Percentiles rank a stretch among this genome's conserved stretches.
Conservation (phyloP, 2,888 invertebrate species). For the Rhingia rostrata region DNA sequence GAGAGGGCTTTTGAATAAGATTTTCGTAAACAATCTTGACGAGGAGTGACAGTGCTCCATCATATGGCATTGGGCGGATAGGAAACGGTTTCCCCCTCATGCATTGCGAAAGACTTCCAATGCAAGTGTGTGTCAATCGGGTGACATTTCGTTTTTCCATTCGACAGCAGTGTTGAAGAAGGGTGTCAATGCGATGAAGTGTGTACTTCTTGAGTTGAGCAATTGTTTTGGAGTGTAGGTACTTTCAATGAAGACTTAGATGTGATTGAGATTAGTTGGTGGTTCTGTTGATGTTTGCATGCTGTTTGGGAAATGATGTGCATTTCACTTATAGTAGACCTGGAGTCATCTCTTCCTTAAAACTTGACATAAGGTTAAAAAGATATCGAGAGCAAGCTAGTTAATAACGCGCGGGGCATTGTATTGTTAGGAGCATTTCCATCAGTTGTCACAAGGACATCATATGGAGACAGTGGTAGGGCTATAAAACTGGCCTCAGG, state of each 20-base stretch:
- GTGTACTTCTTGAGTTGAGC: constrained; percentile 52
- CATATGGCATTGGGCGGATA: constrained; percentile 33
- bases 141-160: constrained; percentile 57
- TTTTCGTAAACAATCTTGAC: constrained; percentile 64
- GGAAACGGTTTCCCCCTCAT: background rate
- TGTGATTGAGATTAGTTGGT: background rate
- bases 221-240: constrained; percentile 37
- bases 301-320: no score
- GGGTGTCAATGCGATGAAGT: constrained; percentile 39
- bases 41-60: constrained; percentile 8
- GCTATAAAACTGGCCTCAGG: no score
- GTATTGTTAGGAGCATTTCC: no score
- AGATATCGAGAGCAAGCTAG: no score
- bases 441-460: no score
- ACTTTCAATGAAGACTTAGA: constrained; percentile 11
- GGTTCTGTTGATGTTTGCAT: background rate
- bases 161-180: constrained; percentile 31
- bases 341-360: no score
- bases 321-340: no score
- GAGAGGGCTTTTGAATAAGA: constrained; percentile 54
- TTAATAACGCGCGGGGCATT: no score
- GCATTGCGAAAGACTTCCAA: constrained; percentile 18
- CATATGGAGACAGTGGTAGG: no score
- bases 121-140: constrained; percentile 34
- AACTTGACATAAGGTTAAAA: no score